Percentiles rank a stretch among this genome's conserved stretches.
phyloP scores from a whole-genome alignment of 2,888 invertebrate genomes.

The Drosophila prolongata region DNA sequence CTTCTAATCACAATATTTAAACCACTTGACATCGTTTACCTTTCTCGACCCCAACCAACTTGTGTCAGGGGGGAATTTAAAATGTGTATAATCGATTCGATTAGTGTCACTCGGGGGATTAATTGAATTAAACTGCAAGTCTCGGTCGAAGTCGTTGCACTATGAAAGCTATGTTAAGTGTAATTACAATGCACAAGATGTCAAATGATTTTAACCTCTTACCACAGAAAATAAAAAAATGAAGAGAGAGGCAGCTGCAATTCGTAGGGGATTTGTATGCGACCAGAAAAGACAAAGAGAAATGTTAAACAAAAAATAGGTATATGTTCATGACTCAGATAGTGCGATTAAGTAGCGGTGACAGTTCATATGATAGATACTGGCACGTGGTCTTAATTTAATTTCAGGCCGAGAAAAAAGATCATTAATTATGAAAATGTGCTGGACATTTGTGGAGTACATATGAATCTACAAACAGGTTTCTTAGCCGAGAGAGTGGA shows the following conservation, averaged over 20 bases:
- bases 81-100: conserved; percentile 41
- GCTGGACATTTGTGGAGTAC: conserved; percentile 34
- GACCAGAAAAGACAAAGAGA: conserved; percentile 34
- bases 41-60: conserved; percentile 18
- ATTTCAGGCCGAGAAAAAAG: conserved; percentile 26
- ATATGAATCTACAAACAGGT: conserved; percentile 16
- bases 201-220: conserved; percentile 72
- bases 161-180: conserved; percentile 29
- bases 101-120: conserved; percentile 37
- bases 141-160: conserved; percentile 28
- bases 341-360: conserved; percentile 37
- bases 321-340: conserved; percentile 38
- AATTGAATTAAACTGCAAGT: conserved; percentile 40
- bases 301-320: conserved; percentile 11
- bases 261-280: conserved; percentile 53
- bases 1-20: conserved; percentile 31
- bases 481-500: conserved; percentile 1
- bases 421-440: conserved; percentile 41
- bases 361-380: conserved; percentile 39
- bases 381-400: conserved; percentile 56
- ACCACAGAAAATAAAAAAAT: conserved; percentile 33
- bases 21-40: conserved; percentile 21
- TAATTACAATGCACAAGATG: conserved; percentile 64
- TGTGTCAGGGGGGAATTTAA: conserved; percentile 7
- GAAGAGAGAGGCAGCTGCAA: conserved; percentile 33